A percentile compares a stretch with the other conserved stretches of the same genome.
phyloP scores from a whole-genome alignment of 2,888 invertebrate genomes.

The Alitta virens region DNA sequence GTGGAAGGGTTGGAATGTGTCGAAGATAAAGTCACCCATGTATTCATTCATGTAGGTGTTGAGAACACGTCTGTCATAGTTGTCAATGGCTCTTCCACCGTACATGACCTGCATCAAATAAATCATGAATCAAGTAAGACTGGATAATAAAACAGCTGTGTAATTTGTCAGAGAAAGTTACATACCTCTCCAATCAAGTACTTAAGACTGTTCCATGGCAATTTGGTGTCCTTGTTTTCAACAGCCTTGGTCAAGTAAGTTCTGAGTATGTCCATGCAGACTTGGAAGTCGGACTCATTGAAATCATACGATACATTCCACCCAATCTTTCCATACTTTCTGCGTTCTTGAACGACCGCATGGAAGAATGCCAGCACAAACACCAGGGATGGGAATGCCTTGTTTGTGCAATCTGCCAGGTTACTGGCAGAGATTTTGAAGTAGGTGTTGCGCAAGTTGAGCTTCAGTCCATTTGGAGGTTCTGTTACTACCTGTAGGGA shows the following conservation, averaged over 20 bases:
- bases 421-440: slow-evolving; percentile 77
- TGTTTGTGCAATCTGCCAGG: slow-evolving; percentile 73
- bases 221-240: slow-evolving; percentile 62
- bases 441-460: slow-evolving; percentile 85
- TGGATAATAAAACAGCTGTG: no score
- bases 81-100: slow-evolving; percentile 88
- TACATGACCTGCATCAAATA: slow-evolving; percentile 75
- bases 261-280: slow-evolving; percentile 80
- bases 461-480: slow-evolving; percentile 84
- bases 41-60: slow-evolving; percentile 90
- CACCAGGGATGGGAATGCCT: slow-evolving; percentile 75
- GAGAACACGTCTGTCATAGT: slow-evolving; percentile 83
- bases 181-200: slow-evolving; percentile 86
- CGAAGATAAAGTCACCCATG: slow-evolving; percentile 90
- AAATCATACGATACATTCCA: slow-evolving; percentile 95
- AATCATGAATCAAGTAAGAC: no score
- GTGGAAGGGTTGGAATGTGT: slow-evolving; percentile 86
- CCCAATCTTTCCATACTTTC: slow-evolving; percentile 90
- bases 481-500: slow-evolving; percentile 77
- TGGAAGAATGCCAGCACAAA: slow-evolving; percentile 91
- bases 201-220: slow-evolving; percentile 88
- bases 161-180: background rate
- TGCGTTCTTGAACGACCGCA: slow-evolving; percentile 76
- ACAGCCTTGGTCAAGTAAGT: slow-evolving; percentile 77
- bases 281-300: slow-evolving; percentile 85